Base-by-base conservation (phyloP, 2,797 vertebrate genomes). In the Platyrinchus mystaceus region DNA sequence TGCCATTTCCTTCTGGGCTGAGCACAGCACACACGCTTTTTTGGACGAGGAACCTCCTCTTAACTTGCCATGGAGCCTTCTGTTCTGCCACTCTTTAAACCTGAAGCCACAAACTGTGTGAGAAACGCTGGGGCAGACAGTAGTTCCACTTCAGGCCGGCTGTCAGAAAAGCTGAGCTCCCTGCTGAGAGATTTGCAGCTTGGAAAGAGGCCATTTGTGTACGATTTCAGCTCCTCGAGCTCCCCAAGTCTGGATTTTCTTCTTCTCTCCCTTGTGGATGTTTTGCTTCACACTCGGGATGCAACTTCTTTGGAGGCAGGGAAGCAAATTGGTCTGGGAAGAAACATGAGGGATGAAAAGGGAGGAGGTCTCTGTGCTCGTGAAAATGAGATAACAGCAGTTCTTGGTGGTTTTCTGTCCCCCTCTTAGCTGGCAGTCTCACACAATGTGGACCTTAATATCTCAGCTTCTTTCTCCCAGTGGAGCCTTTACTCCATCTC, bases 371-470 rank as follows among this genome's bases (percentile, higher is more conserved):
- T 47, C n/a, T 28, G 5, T 16, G 26, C 49, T 77, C 9, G 3
- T 14, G 58, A 37, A 84, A 79, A 56, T 3, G 68, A 94, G 93
- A 56, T 69, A 64, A 84, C 6, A 41, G 67, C 67, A 36, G 63
- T 3, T 5, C 30, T 41, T 28, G 4, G 22, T 32, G 68, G 22
- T 49, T 66, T 79, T 68, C 23, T 84, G 71, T 12, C 89, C 79
- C 76, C 26, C 63, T 49, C 44, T 34, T 19, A 32, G 36, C 3
- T 68, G 85, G 75, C 91, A 55, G 30, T 5, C 16, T 74, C 2
- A 36, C 16, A 62, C 62, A 91, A 80, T 55, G 81, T 7, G 78
- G 92, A 71, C 87, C 71, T 89, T 89, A 86, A 91, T 91, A 89
- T 74, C 76, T 83, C 84, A 68, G 30, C 60, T 64, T 47, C 71